Conservation (phyloP, 2,113 vertebrate species). For the chimpanzee (Pan troglodytes) region NHGRI_mPanTro3-v2.1_pri NC_072398.2:163289501-163290000, state of each 20-base stretch:
- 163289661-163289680: background rate
- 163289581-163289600: background rate
- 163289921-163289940: background rate
- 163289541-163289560: background rate
- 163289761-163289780: conserved; percentile 15
- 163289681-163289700: conserved; percentile 48
- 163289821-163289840: background rate
- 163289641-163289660: background rate
- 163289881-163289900: background rate
- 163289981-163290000: background rate
- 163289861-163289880: background rate
- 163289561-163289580: background rate
- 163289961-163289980: background rate
- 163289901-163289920: background rate
- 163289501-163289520: background rate
- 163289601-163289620: background rate
- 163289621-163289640: background rate
- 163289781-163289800: background rate
- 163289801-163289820: background rate
- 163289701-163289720: conserved; percentile 32
- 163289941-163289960: background rate
- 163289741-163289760: conserved; percentile 1
- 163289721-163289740: background rate
- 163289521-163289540: background rate
- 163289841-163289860: background rate